These are phyloP conservation scores for Acanthis flammea DNA, from an alignment of 2,797 vertebrate genomes.

Conservation along the genomic window DNA sequence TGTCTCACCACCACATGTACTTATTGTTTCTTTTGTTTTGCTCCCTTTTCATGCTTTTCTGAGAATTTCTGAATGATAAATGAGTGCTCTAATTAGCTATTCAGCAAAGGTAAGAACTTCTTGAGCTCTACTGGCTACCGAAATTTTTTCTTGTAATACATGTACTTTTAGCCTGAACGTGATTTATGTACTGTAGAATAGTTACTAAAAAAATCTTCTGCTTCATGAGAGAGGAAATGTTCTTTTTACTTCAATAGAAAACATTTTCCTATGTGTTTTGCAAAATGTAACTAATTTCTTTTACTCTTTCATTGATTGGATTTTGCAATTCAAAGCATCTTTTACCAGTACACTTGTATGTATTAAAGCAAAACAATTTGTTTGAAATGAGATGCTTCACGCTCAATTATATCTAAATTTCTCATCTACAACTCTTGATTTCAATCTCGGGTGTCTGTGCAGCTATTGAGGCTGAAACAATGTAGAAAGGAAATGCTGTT, in stretches of 20 bases:
- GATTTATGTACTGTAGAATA: constrained; percentile 40
- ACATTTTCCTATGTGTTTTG: constrained; percentile 41
- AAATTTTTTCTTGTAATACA: constrained; percentile 9
- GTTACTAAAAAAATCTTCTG: not conserved
- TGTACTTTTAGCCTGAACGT: constrained; percentile 18
- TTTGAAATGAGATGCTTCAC: constrained; percentile 64
- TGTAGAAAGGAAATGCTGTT: constrained; percentile 35
- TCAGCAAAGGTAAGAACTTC: constrained; percentile 21
- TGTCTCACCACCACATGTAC: not conserved
- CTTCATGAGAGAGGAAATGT: constrained; percentile 16
- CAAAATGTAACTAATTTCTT: constrained; percentile 70
- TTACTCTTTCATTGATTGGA: constrained; percentile 56
- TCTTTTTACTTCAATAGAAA: constrained; percentile 45
- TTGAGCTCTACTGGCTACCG: constrained; percentile 1
- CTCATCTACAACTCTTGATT: constrained; percentile 67
- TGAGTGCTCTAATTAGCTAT: constrained; percentile 11
- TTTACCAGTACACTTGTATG: constrained; percentile 43
- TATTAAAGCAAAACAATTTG: constrained; percentile 61
- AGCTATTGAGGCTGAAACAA: constrained; percentile 58
- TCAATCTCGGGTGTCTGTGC: constrained; percentile 49
- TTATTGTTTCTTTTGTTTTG: constrained; percentile 6
- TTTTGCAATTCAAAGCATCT: constrained; percentile 71
- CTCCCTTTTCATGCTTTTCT: not conserved
- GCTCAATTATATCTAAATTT: constrained; percentile 69
- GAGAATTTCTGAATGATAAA: constrained; percentile 20